Evolutionary conservation across 2,888 invertebrate species (phyloP), one percentile per base, ranked within the genome.

Genomic region (Cantharis lateralis): DNA sequence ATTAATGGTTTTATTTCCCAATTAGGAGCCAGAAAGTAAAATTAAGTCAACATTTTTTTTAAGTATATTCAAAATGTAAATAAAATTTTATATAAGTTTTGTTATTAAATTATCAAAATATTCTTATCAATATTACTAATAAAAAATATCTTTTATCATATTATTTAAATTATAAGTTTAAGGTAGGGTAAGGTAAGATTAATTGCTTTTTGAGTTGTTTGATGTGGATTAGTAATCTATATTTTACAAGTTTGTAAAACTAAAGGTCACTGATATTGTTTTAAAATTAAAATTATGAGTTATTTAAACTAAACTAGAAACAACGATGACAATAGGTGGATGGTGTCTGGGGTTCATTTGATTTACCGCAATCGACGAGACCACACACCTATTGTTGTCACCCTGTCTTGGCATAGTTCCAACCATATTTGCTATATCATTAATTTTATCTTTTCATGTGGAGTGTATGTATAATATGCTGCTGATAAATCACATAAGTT

Each of bases 1-100:
- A 90, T 91, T 28, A 90, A 88, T 80, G 84, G 82, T 75, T 89
- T 89, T 84, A 86, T 90, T 72, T 83, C 87, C 20, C 89, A 88
- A 81, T 83, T 91, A 26, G 88, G 87, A 79, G 85, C 87, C 76
- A 88, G 86, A 83, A 89, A 90, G 83, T 89, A 84, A 86, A 75
- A 26, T 62, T 72, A 68, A 70, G 63, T 20, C 7, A 16, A 63
- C 13, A 20, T 64, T 70, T 15, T 68, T 70, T 15, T 72, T 77
- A 72, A 73, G 70, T 70, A 76, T 7, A 63, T 70, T 70, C 76
- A 48, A 48, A 48, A n/a, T 48, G 48, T 48, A 48, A 48, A 48
- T 48, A 48, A 48, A 48, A 48, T 48, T 48, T 48, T 48, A 48
- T 48, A 48, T 48, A 48, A 48, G 5, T 48, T 48, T 48, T 48